Evolutionary conservation across 2,888 invertebrate species (phyloP), one percentile per base, ranked within the genome.

Genomic region (Lamproptera curius): DNA sequence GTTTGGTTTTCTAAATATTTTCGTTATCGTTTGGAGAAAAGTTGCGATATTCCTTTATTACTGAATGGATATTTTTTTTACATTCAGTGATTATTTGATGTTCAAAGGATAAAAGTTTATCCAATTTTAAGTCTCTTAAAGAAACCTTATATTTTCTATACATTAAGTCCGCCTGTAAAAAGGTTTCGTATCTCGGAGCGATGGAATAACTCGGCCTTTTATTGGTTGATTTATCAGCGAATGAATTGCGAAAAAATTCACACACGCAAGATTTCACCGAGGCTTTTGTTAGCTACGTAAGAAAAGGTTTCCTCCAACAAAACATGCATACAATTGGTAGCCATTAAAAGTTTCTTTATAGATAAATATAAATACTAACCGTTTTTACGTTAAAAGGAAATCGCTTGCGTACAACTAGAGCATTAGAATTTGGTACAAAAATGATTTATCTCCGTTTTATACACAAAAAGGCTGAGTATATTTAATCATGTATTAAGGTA

Each of bases 211-310:
- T 40, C 39, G 34, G 13, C 13, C 38, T 20, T 42, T 34, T 16
- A 28, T 43, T 17, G 31, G 9, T 35, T 8, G 11, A 23, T 23
- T 39, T 49, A 44, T 44, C 43, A 36, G 15, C 11, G 44, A 49
- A 44, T 49, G 44, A 49, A 49, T 49, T 44, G 49, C 43, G 36
- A 36, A 44, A 43, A 44, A 40, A 28, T 40, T 38, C 42, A 43
- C 39, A 49, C 15, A 31, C 40, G 20, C 36, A 28, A 35, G 16
- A 16, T 31, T 36, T 43, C 44, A 44, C 39, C 31, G 40, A 36
- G 31, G 40, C 44, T 40, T 44, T 49, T 44, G 40, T 49, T 31
- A 23, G 42, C 26, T 28, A 36, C 15, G 11, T 36, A 28, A 35
- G 35, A 44, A 49, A 49, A 44, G 49, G 20, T 44, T 49, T 14